These are phyloP conservation scores for Cataglyphis cursor DNA, from an alignment of 2,888 invertebrate genomes.

Conservation along the genomic window DNA sequence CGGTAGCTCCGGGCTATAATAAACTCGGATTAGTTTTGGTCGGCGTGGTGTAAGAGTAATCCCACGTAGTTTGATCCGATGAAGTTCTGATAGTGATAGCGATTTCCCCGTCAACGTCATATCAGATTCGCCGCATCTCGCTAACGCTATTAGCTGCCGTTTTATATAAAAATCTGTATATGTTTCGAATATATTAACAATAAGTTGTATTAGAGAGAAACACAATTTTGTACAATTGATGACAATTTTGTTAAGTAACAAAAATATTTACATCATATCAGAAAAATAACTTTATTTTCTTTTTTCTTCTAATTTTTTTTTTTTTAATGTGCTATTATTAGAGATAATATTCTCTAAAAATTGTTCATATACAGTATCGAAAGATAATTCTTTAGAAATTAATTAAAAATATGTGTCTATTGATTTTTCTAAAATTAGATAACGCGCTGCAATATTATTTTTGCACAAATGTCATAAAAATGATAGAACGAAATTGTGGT, in stretches of 20 bases:
- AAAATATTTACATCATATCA: neutral
- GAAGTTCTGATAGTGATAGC: slow-evolving; percentile 39
- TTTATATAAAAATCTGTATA: too few relatives aligned
- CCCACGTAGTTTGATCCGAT: slow-evolving; percentile 49
- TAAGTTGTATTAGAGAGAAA: neutral
- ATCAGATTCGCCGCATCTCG: slow-evolving; percentile 30
- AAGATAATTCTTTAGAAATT: neutral
- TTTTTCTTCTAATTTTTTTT: neutral
- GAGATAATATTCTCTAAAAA: neutral
- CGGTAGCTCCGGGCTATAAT: slow-evolving; percentile 14
- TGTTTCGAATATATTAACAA: neutral
- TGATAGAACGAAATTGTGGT: neutral
- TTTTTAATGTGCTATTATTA: too few relatives aligned
- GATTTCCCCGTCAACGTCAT: slow-evolving; percentile 22
- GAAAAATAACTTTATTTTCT: neutral
- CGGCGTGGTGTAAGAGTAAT: slow-evolving; percentile 17
- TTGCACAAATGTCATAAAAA: neutral
- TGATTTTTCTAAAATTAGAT: neutral
- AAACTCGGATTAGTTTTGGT: slow-evolving; percentile 55
- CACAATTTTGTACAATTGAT: neutral
- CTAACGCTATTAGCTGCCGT: slow-evolving; percentile 21
- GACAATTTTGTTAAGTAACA: neutral
- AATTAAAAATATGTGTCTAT: neutral
- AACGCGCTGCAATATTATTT: slow-evolving; percentile 1
- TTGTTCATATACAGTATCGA: neutral